These are phyloP conservation scores for Mnemiopsis leidyi DNA, from an alignment of 37 sponge, comb jelly and placozoan genomes.

Conservation along the genomic window DNA sequence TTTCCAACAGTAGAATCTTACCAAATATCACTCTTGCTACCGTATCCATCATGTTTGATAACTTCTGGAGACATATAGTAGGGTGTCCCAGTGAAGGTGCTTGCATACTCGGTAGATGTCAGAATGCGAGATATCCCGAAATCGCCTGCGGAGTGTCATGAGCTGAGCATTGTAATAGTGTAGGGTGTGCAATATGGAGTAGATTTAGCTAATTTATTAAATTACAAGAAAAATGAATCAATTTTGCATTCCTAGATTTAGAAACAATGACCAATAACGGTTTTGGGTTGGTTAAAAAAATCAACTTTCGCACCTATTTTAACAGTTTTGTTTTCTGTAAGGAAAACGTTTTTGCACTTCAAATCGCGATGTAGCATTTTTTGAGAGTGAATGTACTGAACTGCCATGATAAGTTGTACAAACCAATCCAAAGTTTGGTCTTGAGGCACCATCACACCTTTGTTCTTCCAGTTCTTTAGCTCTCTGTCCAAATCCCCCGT, in stretches of 20 bases:
- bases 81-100: constrained; percentile 96
- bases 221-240: too few relatives aligned
- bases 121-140: constrained; percentile 95
- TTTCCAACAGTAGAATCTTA: too few relatives aligned
- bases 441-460: constrained; percentile 71
- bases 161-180: too few relatives aligned
- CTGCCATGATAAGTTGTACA: constrained; percentile 89
- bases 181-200: too few relatives aligned
- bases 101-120: constrained; percentile 90
- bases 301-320: constrained; percentile 41
- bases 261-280: too few relatives aligned
- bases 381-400: constrained; percentile 87
- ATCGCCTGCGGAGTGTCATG: constrained; percentile 85
- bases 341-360: constrained; percentile 79
- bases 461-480: constrained; percentile 73
- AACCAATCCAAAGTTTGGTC: constrained; percentile 90
- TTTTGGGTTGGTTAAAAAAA: too few relatives aligned
- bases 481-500: constrained; percentile 89
- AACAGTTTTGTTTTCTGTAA: constrained; percentile 55
- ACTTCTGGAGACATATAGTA: constrained; percentile 99
- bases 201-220: too few relatives aligned
- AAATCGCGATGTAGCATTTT: constrained; percentile 91
- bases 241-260: too few relatives aligned
- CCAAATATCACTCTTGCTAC: constrained; percentile 96
- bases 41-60: constrained; percentile 91